Evolutionary conservation across 2,113 vertebrate species (phyloP).

Genomic region (Acinonyx jubatus): DNA sequence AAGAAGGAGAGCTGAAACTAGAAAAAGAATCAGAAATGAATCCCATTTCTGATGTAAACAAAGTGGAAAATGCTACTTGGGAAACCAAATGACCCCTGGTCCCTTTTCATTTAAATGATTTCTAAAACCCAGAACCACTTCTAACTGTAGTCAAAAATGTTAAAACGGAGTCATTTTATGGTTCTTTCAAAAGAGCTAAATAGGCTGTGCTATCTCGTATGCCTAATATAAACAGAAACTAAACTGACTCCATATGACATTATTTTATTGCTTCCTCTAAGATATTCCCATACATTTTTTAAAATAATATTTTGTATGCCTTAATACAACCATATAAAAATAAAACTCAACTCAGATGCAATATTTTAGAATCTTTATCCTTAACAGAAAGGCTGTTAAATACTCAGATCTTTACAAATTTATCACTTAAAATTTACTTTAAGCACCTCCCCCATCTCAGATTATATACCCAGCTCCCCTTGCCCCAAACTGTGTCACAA

Average conservation of each 20-base stretch:
- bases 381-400: background rate
- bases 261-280: constrained; percentile 1
- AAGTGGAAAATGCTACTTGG: constrained; percentile 12
- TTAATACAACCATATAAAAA: background rate
- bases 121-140: constrained; percentile 29
- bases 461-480: background rate
- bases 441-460: background rate
- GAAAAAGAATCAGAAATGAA: constrained; percentile 14
- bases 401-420: constrained; percentile 30
- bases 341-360: constrained; percentile 27
- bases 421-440: background rate
- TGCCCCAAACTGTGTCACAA: constrained; percentile 26
- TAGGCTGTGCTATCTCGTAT: background rate
- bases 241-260: constrained; percentile 54
- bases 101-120: constrained; percentile 32
- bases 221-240: constrained; percentile 38
- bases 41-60: background rate
- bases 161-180: constrained; percentile 5
- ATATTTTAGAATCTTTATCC: background rate
- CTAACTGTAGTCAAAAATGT: background rate
- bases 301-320: constrained; percentile 16
- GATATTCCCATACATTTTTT: constrained; percentile 19
- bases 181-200: background rate
- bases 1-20: background rate
- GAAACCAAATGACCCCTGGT: background rate